Evolutionary conservation across 2,113 vertebrate species (phyloP).

Genomic region (Lota lota): DNA sequence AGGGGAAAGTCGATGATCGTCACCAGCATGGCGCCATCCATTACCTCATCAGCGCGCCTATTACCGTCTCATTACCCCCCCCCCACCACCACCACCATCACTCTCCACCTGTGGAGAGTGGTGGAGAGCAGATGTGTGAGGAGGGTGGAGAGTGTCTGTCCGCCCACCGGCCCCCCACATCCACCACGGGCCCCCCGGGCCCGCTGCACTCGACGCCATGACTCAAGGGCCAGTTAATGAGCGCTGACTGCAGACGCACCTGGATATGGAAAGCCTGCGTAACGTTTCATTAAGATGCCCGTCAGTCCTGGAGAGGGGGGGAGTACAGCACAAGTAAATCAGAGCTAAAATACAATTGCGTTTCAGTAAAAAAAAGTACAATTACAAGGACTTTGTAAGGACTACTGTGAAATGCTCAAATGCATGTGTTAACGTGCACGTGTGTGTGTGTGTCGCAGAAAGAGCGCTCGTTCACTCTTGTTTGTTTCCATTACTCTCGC

Average conservation of each 20-base stretch:
- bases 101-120: not conserved
- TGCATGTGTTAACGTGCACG: conserved; percentile 2
- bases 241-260: conserved; percentile 37
- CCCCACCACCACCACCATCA: conserved; percentile 20
- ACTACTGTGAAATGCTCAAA: too few relatives aligned
- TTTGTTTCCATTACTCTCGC: too few relatives aligned
- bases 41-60: conserved; percentile 50
- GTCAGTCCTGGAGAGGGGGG: conserved; percentile 27
- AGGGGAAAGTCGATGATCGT: conserved; percentile 71
- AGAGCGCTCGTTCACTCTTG: too few relatives aligned
- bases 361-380: too few relatives aligned
- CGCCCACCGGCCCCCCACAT: not conserved
- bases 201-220: conserved; percentile 30
- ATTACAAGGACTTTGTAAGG: too few relatives aligned
- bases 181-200: not conserved
- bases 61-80: conserved; percentile 66
- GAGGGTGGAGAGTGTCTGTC: too few relatives aligned
- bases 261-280: conserved; percentile 40
- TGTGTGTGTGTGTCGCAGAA: too few relatives aligned
- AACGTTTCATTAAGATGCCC: conserved; percentile 57
- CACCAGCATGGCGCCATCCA: conserved; percentile 47
- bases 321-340: too few relatives aligned
- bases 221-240: conserved; percentile 55
- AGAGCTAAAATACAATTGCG: too few relatives aligned
- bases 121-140: too few relatives aligned